Evolutionary conservation across 2,113 vertebrate species (phyloP), one percentile per base, ranked within the genome.

Genomic region (Rattus rattus): DNA sequence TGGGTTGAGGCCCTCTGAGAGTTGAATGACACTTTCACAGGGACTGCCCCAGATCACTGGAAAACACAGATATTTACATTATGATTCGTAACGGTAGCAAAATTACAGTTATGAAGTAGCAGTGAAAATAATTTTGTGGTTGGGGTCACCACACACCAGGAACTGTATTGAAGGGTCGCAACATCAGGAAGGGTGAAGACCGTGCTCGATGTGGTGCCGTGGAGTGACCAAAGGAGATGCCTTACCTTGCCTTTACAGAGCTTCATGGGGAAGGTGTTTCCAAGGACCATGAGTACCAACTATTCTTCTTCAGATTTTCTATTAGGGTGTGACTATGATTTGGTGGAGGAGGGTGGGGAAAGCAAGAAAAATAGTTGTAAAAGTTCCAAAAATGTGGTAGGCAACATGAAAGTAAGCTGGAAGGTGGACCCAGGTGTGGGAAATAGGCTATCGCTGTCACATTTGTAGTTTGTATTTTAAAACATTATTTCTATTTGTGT

Each of bases 271-370:
- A 43, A 63, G 36, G 63, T 47, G 49, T 79, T 87, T 52, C 49
- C 63, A 36, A 49, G 72, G 93, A 92, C 69, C 56, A 26, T n/a
- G 84, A 70, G 33, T 14, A 20, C 49, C 90, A 9, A 89, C 88
- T 52, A 30, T 54, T 88, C 20, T 52, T 83, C 36, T 93, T 93
- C 30, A 11, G 73, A 93, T 95, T 96, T 96, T 79, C 87, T 94
- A 36, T 88, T 91, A 81, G 70, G 85, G 73, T 4, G 19, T 43
- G 77, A 65, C 5, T 54, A 14, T 90, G 83, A 93, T 87, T 59
- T 88, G 8, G 12, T 75, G 63, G 76, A 95, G 69, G 43, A 2
- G 43, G 43, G 43, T 43, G 69, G 61, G 77, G 95, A 65, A 73
- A 95, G 33, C 81, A 94, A 75, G 63, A 56, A 86, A 94, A 95